Conservation (phyloP, 2,113 vertebrate genomes). For the Xiphophorus couchianus region DNA sequence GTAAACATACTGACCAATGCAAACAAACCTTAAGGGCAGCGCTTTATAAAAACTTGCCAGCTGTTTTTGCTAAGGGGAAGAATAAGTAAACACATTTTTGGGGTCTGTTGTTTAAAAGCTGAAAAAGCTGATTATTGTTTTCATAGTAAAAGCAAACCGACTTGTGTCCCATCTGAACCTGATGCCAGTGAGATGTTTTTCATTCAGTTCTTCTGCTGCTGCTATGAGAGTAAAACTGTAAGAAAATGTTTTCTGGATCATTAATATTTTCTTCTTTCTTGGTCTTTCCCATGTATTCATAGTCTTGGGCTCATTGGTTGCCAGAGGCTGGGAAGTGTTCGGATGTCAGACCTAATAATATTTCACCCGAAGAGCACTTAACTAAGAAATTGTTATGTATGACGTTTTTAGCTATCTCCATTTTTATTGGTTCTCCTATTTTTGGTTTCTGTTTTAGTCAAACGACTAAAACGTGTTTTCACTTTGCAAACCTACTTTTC, state of each 20-base stretch:
- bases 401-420: neutral
- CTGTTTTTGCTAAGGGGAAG: neutral
- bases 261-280: neutral
- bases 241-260: neutral
- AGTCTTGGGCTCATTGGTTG: constrained; percentile 8
- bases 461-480: neutral
- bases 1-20: too few relatives aligned
- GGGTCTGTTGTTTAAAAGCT: constrained; percentile 20
- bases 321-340: constrained; percentile 9
- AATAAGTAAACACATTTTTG: constrained; percentile 13
- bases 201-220: neutral
- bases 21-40: neutral
- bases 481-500: neutral
- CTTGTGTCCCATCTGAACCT: constrained; percentile 2
- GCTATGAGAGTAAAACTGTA: too few relatives aligned
- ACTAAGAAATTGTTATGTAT: constrained; percentile 1
- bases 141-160: neutral
- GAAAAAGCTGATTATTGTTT: constrained; percentile 10
- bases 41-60: constrained; percentile 28
- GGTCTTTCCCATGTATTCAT: neutral
- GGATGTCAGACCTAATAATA: neutral
- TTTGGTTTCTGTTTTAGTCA: too few relatives aligned
- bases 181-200: neutral
- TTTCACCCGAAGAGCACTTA: constrained; percentile 3
- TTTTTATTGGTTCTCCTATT: neutral